A percentile compares a stretch with the other conserved stretches of the same genome.
These are phyloP conservation scores for Prosapia bicincta DNA, from an alignment of 2,888 invertebrate genomes.

Conservation along the genomic window DNA sequence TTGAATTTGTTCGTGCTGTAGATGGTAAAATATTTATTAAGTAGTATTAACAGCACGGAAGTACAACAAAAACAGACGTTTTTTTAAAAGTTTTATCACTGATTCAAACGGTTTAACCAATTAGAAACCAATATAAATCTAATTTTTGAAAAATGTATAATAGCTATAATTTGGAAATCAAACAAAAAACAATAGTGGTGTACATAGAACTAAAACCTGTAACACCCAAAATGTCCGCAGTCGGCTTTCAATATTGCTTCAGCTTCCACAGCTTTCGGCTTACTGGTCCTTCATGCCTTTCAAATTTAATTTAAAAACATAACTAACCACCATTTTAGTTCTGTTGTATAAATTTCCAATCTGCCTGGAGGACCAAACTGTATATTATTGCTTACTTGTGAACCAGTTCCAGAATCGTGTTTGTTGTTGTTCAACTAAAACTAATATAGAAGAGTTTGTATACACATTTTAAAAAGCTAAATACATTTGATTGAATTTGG, in stretches of 20 bases:
- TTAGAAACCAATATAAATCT: no score
- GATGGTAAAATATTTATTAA: no score
- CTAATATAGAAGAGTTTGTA: no score
- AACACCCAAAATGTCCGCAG: background rate
- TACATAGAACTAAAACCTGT: background rate
- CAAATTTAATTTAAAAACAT: background rate
- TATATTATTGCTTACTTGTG: background rate
- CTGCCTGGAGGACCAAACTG: background rate
- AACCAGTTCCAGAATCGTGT: background rate
- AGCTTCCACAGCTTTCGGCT: slow-evolving; percentile 22
- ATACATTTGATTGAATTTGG: no score
- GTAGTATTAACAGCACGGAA: no score
- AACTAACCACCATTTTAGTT: background rate
- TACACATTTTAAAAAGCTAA: no score
- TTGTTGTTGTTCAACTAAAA: background rate
- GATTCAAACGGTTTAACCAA: no score
- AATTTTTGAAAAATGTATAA: no score
- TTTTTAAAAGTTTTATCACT: no score
- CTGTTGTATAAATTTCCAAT: background rate
- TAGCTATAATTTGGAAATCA: no score
- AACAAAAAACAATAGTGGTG: background rate
- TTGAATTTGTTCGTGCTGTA: no score
- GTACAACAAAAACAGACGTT: no score
- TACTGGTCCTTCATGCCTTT: background rate
- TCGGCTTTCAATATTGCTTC: slow-evolving; percentile 14